These are phyloP conservation scores for Drosophila mettleri DNA, from an alignment of 2,888 invertebrate species.

Conservation along the genomic window DNA sequence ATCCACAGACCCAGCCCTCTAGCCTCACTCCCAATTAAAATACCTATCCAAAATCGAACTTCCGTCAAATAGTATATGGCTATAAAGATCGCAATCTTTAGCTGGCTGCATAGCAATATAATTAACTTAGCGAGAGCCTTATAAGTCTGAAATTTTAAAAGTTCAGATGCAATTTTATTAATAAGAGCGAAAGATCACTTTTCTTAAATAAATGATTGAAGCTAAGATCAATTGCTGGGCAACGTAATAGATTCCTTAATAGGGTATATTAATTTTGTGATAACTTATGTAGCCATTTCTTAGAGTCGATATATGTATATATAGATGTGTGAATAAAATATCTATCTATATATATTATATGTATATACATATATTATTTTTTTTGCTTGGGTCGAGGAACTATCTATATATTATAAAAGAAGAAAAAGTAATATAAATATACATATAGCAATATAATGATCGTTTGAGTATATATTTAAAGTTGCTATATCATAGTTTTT, in stretches of 20 bases:
- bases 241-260: not conserved
- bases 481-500: not conserved
- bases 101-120: not conserved
- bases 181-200: not conserved
- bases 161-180: constrained; percentile 7
- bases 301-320: no score
- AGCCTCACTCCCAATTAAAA: not conserved
- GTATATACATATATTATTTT: no score
- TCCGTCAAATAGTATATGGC: constrained; percentile 1
- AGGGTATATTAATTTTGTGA: not conserved
- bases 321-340: no score
- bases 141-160: not conserved
- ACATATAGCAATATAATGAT: no score
- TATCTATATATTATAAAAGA: no score
- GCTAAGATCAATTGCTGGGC: not conserved
- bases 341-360: no score
- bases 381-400: no score
- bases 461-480: no score
- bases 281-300: not conserved
- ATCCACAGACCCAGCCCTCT: constrained; percentile 7
- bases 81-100: constrained; percentile 5
- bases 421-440: no score
- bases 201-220: not conserved
- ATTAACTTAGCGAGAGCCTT: not conserved
- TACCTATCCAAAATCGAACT: not conserved